Conservation (phyloP, 2,888 invertebrate species). For the Athalia cordata region DNA sequence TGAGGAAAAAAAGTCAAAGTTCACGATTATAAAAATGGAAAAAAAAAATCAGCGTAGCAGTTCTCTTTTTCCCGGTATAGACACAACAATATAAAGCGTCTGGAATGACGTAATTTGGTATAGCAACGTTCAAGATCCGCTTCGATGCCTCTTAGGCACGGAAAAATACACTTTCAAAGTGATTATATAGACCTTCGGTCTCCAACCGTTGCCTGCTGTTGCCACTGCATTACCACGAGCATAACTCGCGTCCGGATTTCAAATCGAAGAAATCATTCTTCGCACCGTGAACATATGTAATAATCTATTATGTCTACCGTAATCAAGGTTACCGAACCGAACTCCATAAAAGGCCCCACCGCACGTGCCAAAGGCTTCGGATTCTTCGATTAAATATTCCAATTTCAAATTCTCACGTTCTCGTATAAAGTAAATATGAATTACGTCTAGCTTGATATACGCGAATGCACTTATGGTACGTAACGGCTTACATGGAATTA, state of each 20-base stretch:
- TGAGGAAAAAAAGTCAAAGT: not conserved
- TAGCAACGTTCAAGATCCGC: slow-evolving; percentile 13
- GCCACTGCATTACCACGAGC: not conserved
- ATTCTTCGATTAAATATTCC: not conserved
- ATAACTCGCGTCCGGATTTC: not conserved
- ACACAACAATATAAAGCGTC: slow-evolving; percentile 25
- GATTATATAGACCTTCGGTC: slow-evolving; percentile 8
- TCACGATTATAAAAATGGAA: not conserved
- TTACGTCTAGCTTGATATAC: too few relatives aligned
- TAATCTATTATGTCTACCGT: not conserved
- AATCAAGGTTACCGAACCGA: not conserved
- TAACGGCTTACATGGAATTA: too few relatives aligned
- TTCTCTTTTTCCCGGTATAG: not conserved
- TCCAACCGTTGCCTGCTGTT: not conserved
- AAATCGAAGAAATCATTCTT: not conserved
- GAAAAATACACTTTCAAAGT: slow-evolving; percentile 33
- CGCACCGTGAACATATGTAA: not conserved
- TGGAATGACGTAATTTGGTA: slow-evolving; percentile 17
- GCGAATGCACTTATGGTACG: too few relatives aligned
- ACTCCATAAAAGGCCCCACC: not conserved
- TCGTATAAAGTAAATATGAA: too few relatives aligned
- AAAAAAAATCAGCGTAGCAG: not conserved
- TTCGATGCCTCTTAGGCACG: slow-evolving; percentile 36
- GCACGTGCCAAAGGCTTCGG: not conserved
- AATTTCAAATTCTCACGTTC: not conserved